Conservation (phyloP, 1,140 invertebrate genomes). For the Tigriopus japonicus region DNA sequence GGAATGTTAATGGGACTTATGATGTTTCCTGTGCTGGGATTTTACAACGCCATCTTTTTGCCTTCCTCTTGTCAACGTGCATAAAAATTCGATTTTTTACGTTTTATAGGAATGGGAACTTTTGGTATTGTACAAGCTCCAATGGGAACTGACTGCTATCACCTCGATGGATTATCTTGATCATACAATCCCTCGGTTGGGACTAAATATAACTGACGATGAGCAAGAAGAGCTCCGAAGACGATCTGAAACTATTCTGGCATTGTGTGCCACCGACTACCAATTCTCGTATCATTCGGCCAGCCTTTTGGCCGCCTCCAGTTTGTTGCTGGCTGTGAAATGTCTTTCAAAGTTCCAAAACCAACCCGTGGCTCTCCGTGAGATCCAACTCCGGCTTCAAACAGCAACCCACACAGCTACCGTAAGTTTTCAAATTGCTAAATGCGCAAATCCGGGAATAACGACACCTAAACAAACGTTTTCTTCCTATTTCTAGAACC, state of each 20-base stretch:
- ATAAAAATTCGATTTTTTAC: conserved; percentile 19
- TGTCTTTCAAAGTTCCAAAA: neutral
- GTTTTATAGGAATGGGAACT: conserved; percentile 57
- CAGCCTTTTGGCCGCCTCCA: conserved; percentile 6
- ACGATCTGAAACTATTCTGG: conserved; percentile 45
- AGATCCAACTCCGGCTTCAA: neutral
- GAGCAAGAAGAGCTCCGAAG: conserved; percentile 18
- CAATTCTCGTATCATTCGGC: conserved; percentile 4
- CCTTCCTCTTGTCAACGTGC: neutral
- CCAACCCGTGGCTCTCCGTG: neutral
- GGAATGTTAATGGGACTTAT: too few species aligned
- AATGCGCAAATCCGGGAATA: too few species aligned
- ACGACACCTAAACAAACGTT: neutral
- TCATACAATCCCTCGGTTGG: conserved; percentile 44
- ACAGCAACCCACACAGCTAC: neutral
- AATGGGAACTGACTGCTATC: conserved; percentile 59
- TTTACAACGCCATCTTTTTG: neutral
- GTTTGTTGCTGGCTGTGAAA: neutral
- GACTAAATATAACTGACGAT: conserved; percentile 26
- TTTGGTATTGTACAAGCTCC: conserved; percentile 48
- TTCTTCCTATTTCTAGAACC: conserved; percentile 3
- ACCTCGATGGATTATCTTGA: conserved; percentile 59
- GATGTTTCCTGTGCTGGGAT: too few species aligned
- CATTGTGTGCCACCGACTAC: conserved; percentile 49
- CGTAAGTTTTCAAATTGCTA: neutral